Evolutionary conservation across 2,888 invertebrate genomes (phyloP).

Genomic region (Leptothorax acervorum): DNA sequence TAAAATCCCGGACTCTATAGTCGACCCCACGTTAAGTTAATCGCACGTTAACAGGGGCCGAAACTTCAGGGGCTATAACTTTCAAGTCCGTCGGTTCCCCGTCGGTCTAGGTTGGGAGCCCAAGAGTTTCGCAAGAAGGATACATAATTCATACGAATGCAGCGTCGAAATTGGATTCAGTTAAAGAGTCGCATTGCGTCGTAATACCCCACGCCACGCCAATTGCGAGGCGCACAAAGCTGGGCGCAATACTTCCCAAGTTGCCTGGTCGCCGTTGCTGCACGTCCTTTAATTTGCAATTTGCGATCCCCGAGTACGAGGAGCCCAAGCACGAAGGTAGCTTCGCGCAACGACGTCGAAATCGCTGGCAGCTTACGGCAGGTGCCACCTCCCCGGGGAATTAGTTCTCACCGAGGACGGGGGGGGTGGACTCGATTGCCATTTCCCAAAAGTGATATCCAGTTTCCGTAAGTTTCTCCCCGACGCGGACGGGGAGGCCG

Average conservation of each 20-base stretch:
- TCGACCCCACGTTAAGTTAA: constrained; percentile 2
- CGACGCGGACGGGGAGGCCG: constrained; percentile 26
- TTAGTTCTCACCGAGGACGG: constrained; percentile 51
- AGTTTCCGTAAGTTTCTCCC: constrained; percentile 55
- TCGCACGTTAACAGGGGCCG: constrained; percentile 25
- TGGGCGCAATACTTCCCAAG: constrained; percentile 32
- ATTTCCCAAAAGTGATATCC: constrained; percentile 62
- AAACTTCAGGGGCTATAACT: constrained; percentile 22
- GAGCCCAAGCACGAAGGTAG: constrained; percentile 3
- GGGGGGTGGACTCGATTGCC: constrained; percentile 65
- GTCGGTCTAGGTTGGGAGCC: background rate
- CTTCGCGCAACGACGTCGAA: constrained; percentile 22
- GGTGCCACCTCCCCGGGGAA: constrained; percentile 48
- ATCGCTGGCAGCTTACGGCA: constrained; percentile 26
- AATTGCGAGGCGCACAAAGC: constrained; percentile 37
- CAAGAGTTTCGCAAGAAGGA: constrained; percentile 21
- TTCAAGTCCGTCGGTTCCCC: constrained; percentile 14
- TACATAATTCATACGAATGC: constrained; percentile 53
- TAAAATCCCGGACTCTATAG: background rate
- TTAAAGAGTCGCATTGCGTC: constrained; percentile 47
- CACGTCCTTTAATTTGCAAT: constrained; percentile 48
- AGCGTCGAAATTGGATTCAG: constrained; percentile 44
- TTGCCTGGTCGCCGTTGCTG: constrained; percentile 23
- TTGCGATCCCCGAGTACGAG: constrained; percentile 23
- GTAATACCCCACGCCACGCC: constrained; percentile 26